Percentiles rank a stretch among this genome's conserved stretches.
phyloP scores from a whole-genome alignment of 2,888 invertebrate genomes.

The Drosophila macrothrix region DNA sequence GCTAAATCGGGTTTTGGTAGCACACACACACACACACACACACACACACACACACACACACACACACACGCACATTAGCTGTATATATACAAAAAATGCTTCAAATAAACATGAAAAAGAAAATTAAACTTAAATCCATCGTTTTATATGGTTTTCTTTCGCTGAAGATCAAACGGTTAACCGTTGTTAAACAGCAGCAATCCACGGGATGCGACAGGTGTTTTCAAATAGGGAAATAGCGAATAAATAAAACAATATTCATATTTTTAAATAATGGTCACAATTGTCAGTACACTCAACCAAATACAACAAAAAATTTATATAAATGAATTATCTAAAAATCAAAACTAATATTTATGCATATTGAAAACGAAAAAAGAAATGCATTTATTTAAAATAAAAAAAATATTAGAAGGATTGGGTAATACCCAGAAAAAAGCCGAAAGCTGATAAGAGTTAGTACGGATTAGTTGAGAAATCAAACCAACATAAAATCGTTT shows the following conservation, averaged over 20 bases:
- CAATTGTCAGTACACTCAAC: not conserved
- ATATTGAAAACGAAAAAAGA: not conserved
- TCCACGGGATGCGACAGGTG: not conserved
- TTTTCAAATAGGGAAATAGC: not conserved
- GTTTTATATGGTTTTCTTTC: conserved; percentile 17
- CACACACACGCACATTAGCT: conserved; percentile 39
- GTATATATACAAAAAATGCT: conserved; percentile 62
- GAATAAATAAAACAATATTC: not conserved
- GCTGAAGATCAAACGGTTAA: conserved; percentile 33
- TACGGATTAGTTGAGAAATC: not conserved
- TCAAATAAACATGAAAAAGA: conserved; percentile 58
- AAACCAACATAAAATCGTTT: not conserved
- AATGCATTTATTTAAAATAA: not conserved
- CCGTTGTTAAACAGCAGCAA: conserved; percentile 9
- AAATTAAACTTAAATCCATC: conserved; percentile 3
- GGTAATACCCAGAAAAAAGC: not conserved
- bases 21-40: conserved; percentile 21
- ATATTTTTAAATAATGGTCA: not conserved
- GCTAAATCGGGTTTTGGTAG: conserved; percentile 55
- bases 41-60: not conserved
- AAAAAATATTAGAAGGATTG: not conserved
- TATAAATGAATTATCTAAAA: not conserved
- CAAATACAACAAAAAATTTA: not conserved
- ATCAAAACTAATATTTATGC: not conserved
- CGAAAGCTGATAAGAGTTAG: not conserved